Conservation (phyloP, 92 coral and sea anemone species). For the Phenganax marumi region DNA sequence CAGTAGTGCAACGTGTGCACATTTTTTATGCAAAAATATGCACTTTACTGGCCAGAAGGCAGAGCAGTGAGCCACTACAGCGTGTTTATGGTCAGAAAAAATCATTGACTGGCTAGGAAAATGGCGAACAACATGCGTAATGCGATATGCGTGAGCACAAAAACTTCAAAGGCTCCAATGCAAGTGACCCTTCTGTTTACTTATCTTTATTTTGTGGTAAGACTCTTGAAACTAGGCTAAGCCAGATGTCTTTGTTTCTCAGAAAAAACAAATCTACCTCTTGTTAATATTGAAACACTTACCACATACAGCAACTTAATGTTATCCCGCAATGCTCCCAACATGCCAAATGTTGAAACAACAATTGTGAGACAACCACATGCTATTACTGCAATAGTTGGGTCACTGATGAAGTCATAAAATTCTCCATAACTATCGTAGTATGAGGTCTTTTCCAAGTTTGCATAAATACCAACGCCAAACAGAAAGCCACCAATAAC, state of each 20-base stretch:
- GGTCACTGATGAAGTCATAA: slow-evolving; percentile 87
- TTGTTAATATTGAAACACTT: slow-evolving; percentile 27
- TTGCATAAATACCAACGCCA: slow-evolving; percentile 88
- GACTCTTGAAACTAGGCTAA: no score
- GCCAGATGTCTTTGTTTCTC: neutral
- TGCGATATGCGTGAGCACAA: no score
- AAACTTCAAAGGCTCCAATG: no score
- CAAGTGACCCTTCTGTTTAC: no score
- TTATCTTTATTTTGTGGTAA: no score
- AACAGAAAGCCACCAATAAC: slow-evolving; percentile 84
- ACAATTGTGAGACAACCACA: slow-evolving; percentile 76
- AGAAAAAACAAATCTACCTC: neutral
- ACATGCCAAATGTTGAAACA: slow-evolving; percentile 90
- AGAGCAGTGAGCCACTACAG: no score
- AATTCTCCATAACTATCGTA: slow-evolving; percentile 51
- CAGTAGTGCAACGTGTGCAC: no score
- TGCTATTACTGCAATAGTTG: slow-evolving; percentile 78
- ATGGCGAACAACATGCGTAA: no score
- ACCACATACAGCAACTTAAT: slow-evolving; percentile 80
- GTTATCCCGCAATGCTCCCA: slow-evolving; percentile 92
- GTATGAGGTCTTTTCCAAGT: slow-evolving; percentile 75
- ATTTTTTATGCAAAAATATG: no score
- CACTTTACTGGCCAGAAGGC: no score
- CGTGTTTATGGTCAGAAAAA: no score
- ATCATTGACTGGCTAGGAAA: no score